Base-by-base conservation (phyloP, 37 sponge, comb jelly and placozoan genomes). In the Beroe forskalii region DNA sequence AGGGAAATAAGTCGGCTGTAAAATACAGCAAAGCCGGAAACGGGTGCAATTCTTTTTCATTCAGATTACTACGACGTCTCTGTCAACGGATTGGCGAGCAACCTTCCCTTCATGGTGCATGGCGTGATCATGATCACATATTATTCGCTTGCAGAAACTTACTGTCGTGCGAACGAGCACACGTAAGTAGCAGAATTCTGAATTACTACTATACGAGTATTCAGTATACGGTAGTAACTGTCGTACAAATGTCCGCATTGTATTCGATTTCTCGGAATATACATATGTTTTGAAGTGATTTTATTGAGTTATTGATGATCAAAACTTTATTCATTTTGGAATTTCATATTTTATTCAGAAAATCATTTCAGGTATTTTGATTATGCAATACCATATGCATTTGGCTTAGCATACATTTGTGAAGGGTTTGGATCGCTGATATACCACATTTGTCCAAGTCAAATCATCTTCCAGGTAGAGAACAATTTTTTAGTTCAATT, bases 391-490 rank as follows among this genome's bases (percentile, higher is more conserved):
- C 76, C 76, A 28, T 72, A 72, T 72, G 9, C 76, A 14, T 72
- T 72, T 33, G 76, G 76, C 4, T 12, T 72, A 32, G 76, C 76
- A 8, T 72, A 32, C 27, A 72, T 72, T 38, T 38, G 76, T 33
- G 76, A 72, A 33, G 76, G 76, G 30, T 72, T 72, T 33, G 76
- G 76, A 33, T 72, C 76, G 37, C 76, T 72, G 8, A 32, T 72
- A 4, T 72, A 72, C 40, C 76, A 72, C 40, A 72, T 72, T 22
- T 72, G 76, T 22, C 76, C 76, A 6, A 38, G 40, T 22, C 76
- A 72, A 22, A 72, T 72, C 76, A 72, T 72, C 76, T 72, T 72
- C 27, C 76, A 72, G 76, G 76, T 72, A n/a, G n/a, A n/a, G n/a
- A n/a, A n/a, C n/a, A 72, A 1, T 25, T 25, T n/a, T 8, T 66